Conservation (phyloP, 2,888 invertebrate species). For the Leptinotarsa peninsularis region DNA sequence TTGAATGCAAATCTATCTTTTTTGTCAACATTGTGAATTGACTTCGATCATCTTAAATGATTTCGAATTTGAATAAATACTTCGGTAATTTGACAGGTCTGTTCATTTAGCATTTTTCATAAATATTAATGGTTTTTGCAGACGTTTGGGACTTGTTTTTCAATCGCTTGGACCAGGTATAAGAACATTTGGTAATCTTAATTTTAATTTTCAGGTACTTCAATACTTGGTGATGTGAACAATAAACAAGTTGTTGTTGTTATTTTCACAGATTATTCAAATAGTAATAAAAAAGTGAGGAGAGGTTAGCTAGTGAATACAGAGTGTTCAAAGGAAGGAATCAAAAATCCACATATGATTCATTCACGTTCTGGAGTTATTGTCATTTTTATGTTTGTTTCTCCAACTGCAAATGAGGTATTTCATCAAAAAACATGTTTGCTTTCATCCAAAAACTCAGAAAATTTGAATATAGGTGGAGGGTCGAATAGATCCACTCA, state of each 20-base stretch:
- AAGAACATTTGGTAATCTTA: neutral
- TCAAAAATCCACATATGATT: too few species aligned
- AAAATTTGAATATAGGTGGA: too few species aligned
- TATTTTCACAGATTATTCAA: too few species aligned
- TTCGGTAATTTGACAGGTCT: conserved; percentile 6
- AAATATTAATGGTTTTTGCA: neutral
- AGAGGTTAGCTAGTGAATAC: too few species aligned
- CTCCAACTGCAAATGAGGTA: too few species aligned
- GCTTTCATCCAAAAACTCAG: too few species aligned
- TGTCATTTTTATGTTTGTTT: too few species aligned
- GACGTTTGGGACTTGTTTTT: neutral
- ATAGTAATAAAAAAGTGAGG: too few species aligned
- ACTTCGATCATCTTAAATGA: conserved; percentile 9
- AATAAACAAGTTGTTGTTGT: neutral
- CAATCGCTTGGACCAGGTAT: neutral
- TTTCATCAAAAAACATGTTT: too few species aligned
- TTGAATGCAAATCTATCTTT: conserved; percentile 6
- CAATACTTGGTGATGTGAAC: neutral
- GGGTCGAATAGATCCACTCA: too few species aligned
- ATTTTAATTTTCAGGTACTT: neutral
- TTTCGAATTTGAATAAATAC: conserved; percentile 10
- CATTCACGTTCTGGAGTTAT: too few species aligned
- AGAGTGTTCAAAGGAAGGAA: too few species aligned
- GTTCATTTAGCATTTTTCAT: conserved; percentile 7
- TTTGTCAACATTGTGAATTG: conserved; percentile 14